These are phyloP conservation scores for Isoperla grammatica DNA, from an alignment of 2,888 invertebrate species.

Conservation along the genomic window DNA sequence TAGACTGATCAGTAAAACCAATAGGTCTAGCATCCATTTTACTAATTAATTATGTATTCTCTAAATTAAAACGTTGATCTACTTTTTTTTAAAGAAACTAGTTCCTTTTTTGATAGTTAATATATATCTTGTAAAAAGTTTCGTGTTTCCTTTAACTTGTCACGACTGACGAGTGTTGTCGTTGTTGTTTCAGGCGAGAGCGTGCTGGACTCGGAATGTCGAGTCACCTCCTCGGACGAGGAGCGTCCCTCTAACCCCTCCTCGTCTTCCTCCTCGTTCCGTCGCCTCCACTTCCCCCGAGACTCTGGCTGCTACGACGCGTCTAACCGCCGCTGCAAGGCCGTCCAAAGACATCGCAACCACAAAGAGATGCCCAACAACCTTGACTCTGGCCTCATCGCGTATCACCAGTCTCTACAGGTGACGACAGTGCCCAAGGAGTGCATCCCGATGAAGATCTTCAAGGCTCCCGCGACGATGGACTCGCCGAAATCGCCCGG, in stretches of 20 bases:
- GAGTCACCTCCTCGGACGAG: slow-evolving; percentile 41
- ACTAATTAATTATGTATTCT: no score
- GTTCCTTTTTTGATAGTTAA: no score
- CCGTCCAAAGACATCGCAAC: slow-evolving; percentile 10
- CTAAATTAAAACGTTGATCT: no score
- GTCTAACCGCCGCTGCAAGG: slow-evolving; percentile 17
- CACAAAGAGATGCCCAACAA: slow-evolving; percentile 14
- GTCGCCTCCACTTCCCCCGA: slow-evolving; percentile 71
- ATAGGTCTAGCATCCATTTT: no score
- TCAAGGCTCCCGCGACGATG: background rate
- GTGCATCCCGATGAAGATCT: background rate
- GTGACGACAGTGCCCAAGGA: no score
- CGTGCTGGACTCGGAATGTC: slow-evolving; percentile 37
- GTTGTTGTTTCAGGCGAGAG: no score
- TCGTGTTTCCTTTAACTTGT: no score
- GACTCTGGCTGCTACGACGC: slow-evolving; percentile 78
- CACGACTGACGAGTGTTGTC: no score
- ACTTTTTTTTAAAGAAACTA: no score
- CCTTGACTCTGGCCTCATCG: background rate
- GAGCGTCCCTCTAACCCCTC: slow-evolving; percentile 36
- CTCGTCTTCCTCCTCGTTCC: no score
- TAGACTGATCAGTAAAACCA: no score
- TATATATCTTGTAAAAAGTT: no score
- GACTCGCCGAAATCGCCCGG: slow-evolving; percentile 51
- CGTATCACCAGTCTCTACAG: background rate